Evolutionary conservation across 2,888 invertebrate genomes (phyloP), one percentile per base, ranked within the genome.

Genomic region (Dasysyrphus albostriatus): DNA sequence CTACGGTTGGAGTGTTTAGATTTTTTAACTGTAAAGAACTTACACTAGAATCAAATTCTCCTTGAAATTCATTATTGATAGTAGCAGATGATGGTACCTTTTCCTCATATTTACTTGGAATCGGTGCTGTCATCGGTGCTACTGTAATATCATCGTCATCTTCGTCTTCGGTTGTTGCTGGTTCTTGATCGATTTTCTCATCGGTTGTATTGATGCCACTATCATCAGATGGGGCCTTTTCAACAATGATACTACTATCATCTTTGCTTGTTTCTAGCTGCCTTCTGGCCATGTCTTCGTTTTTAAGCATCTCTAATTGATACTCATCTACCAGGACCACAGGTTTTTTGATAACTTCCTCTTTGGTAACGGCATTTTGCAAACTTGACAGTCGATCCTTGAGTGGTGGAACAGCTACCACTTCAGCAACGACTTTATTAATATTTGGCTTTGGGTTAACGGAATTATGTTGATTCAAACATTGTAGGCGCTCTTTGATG

Each of bases 161-260:
- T 24, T 76, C 81, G 39, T 82, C 78, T 70, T 72, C 69, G n/a
- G 77, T 83, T 78, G 84, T 81, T 44, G 89, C 88, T 88, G 89
- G 88, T 63, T 89, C 89, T 19, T 89, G 89, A 49, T 83, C 83
- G 9, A 89, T 65, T 65, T 91, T 90, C 61, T 91, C 96, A 90
- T 96, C 95, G 9, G 96, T 96, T 32, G 96, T 97, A 90, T 97
- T 97, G 88, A 91, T 92, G 67, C 92, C 92, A 89, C 92, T 92
- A 76, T 97, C 97, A 92, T 97, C 97, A 51, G 82, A 83, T 44
- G 83, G 83, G n/a, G 82, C 80, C 34, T 82, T 88, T 24, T 88
- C 85, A n/a, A 84, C 81, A 54, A 75, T 72, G 19, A 67, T 54
- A n/a, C 39, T 54, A n/a, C 39, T 54, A 54, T 83, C 82, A 76